Base-by-base conservation (phyloP, 2,797 vertebrate genomes). In the Gadopsis marmoratus region DNA sequence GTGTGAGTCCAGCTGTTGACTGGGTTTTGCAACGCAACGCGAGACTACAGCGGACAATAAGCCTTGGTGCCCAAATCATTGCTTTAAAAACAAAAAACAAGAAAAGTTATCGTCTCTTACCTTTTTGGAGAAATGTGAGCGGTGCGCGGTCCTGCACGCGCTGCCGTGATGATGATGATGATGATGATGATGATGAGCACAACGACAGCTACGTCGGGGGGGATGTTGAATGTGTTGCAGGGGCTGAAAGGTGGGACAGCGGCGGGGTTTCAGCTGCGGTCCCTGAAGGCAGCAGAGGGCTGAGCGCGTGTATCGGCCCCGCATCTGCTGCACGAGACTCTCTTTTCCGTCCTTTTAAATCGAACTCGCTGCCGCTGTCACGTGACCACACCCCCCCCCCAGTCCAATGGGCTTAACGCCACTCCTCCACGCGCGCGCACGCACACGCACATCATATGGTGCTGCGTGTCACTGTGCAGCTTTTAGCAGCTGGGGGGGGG, bases 281-380 rank as follows among this genome's bases (percentile, higher is more conserved):
- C 21, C 19, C 61, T 0, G 56, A 37, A 68, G 41, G 50, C 64
- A n/a, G 71, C 60, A 2, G 21, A 39, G 56, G 41, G 19, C 17
- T 16, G 68, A 29, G 29, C 35, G 73, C 51, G 0, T 65, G 9
- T 1, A 39, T 50, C 78, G 43, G 33, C 37, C 47, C 66, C n/a
- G 73, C 55, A 79, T 86, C 86, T 89, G 87, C 84, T 10, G 84
- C 78, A 76, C 75, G 29, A 71, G 39, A 69, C 78, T 54, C 70
- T 73, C 55, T 43, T 83, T 77, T 71, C 81, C 65, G 81, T 77
- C 82, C 84, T 89, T 82, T 90, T 86, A 88, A 90, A 85, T 71
- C 71, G 71, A 83, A 82, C 86, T 85, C 76, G 86, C 86, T 88
- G 87, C 76, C 85, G 78, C 50, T 29, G 90, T 91, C 91, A 93